Conservation (phyloP, 2,797 vertebrate species). For the Trachops cirrhosus region DNA sequence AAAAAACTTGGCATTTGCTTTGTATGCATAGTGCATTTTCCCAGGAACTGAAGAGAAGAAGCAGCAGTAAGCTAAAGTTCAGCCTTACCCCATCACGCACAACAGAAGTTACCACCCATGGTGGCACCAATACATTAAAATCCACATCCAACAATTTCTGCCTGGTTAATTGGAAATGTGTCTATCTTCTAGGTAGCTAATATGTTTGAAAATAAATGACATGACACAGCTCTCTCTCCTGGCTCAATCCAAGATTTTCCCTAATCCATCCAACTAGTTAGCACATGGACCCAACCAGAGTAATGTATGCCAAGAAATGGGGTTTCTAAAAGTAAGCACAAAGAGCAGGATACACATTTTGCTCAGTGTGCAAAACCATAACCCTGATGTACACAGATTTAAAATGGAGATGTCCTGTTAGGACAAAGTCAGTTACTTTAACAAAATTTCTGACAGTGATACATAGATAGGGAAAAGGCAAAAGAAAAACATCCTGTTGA, state of each 20-base stretch:
- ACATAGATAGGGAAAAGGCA: conserved; percentile 35
- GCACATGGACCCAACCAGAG: background rate
- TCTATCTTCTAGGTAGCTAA: background rate
- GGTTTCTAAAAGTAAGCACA: background rate
- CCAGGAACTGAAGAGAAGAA: background rate
- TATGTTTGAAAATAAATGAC: conserved; percentile 29
- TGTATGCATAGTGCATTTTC: background rate
- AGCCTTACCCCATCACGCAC: background rate
- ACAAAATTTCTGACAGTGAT: conserved; percentile 23
- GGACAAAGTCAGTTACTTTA: conserved; percentile 42
- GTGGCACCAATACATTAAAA: background rate
- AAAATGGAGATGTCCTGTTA: background rate
- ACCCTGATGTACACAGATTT: background rate
- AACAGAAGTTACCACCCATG: background rate
- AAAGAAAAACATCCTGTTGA: conserved; percentile 67
- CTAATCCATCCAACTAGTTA: background rate
- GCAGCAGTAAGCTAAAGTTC: background rate
- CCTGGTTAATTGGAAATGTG: background rate
- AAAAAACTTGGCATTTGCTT: background rate
- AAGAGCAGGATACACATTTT: background rate
- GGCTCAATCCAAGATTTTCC: background rate
- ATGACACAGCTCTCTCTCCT: background rate
- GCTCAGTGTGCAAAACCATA: conserved; percentile 15
- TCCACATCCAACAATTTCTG: background rate
- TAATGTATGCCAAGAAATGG: background rate